Percentiles rank a stretch among this genome's conserved stretches.
phyloP scores from a whole-genome alignment of 1,140 invertebrate genomes.

The Drosophila funebris region DNA sequence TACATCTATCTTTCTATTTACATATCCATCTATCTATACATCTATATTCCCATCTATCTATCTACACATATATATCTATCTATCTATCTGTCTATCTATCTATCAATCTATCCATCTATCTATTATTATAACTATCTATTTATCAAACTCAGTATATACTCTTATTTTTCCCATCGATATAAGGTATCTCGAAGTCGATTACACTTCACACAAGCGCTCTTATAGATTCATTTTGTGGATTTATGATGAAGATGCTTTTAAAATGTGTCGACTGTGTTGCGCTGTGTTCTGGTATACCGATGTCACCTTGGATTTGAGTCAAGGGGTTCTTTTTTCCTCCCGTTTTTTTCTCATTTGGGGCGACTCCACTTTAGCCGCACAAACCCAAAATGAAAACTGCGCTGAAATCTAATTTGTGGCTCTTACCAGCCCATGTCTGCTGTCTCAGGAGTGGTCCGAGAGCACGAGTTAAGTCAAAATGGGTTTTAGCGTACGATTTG shows the following conservation, averaged over 20 bases:
- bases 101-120: no score
- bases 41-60: no score
- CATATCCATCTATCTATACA: no score
- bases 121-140: no score
- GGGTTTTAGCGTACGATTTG: conserved; percentile 73
- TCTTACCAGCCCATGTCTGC: conserved; percentile 23
- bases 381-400: conserved; percentile 60
- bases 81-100: no score
- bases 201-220: background rate
- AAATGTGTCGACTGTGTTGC: conserved; percentile 57
- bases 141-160: no score
- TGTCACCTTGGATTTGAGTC: conserved; percentile 63
- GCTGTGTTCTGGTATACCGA: conserved; percentile 37
- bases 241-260: conserved; percentile 80
- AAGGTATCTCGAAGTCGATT: background rate
- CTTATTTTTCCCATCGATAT: background rate
- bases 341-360: conserved; percentile 4
- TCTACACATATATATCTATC: no score
- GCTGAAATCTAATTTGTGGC: conserved; percentile 76
- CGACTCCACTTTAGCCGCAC: conserved; percentile 11
- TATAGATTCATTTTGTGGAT: conserved; percentile 53
- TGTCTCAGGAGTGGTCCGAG: conserved; percentile 20
- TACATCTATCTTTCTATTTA: no score
- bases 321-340: conserved; percentile 2
- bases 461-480: conserved; percentile 57